Conservation (phyloP, 2,888 invertebrate genomes). For the Dasysyrphus albostriatus region DNA sequence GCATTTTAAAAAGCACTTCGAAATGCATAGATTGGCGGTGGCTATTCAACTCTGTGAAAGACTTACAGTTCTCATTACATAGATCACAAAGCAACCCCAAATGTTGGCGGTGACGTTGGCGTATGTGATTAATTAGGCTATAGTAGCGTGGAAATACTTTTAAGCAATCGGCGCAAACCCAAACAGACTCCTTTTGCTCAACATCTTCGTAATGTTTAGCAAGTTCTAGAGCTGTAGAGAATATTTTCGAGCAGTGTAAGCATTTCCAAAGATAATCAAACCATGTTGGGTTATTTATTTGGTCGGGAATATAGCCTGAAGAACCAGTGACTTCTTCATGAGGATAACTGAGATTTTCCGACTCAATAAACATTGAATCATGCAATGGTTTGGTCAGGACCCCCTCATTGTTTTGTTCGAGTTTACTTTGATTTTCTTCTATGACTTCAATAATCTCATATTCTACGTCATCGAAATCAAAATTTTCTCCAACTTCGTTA, state of each 20-base stretch:
- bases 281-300: constrained; percentile 57
- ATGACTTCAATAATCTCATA: constrained; percentile 42
- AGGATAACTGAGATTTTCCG: not conserved
- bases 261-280: constrained; percentile 76
- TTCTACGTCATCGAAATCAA: not conserved
- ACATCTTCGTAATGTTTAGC: constrained; percentile 43
- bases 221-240: constrained; percentile 28
- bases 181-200: constrained; percentile 67
- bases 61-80: constrained; percentile 75
- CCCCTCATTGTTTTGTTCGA: not conserved
- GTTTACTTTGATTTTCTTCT: not conserved
- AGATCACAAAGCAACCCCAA: constrained; percentile 78
- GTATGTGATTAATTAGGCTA: constrained; percentile 79
- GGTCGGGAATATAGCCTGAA: no score
- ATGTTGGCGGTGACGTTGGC: constrained; percentile 77
- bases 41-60: constrained; percentile 63
- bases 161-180: constrained; percentile 78
- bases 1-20: constrained; percentile 40
- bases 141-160: constrained; percentile 78
- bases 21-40: constrained; percentile 75
- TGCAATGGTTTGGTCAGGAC: constrained; percentile 3
- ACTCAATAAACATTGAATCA: not conserved
- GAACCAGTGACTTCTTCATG: not conserved
- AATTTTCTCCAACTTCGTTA: constrained; percentile 11
- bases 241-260: constrained; percentile 49